Conservation (phyloP, 2,113 vertebrate species). For the Pterocles burchelli region DNA sequence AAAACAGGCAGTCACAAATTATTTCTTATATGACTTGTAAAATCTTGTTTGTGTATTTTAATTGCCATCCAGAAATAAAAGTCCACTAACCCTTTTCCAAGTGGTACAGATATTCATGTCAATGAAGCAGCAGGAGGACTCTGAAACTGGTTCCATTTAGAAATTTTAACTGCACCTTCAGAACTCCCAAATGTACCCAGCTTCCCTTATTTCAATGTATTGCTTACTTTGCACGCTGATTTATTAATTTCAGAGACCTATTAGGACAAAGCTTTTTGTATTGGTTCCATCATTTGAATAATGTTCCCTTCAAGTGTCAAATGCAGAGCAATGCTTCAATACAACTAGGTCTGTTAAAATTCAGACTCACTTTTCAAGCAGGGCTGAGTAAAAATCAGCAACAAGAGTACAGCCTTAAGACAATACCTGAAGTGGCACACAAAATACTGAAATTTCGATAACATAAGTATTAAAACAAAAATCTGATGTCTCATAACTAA, state of each 20-base stretch:
- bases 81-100: background rate
- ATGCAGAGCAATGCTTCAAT: background rate
- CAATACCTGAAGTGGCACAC: background rate
- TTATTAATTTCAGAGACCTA: background rate
- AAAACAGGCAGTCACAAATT: background rate
- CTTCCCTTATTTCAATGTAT: background rate
- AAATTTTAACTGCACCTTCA: background rate
- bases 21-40: background rate
- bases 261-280: background rate
- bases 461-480: slow-evolving; percentile 3
- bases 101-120: background rate
- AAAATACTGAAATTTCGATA: slow-evolving; percentile 16
- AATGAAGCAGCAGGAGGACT: accelerated
- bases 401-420: background rate
- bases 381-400: background rate
- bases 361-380: background rate
- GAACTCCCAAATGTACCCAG: background rate
- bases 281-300: background rate
- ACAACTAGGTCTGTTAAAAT: background rate
- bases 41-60: background rate
- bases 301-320: background rate
- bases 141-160: background rate
- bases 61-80: background rate
- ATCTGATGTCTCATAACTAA: slow-evolving; percentile 42
- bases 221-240: background rate